Conservation (phyloP, 1,140 invertebrate genomes). For the Lasioglossum baleicum region DNA sequence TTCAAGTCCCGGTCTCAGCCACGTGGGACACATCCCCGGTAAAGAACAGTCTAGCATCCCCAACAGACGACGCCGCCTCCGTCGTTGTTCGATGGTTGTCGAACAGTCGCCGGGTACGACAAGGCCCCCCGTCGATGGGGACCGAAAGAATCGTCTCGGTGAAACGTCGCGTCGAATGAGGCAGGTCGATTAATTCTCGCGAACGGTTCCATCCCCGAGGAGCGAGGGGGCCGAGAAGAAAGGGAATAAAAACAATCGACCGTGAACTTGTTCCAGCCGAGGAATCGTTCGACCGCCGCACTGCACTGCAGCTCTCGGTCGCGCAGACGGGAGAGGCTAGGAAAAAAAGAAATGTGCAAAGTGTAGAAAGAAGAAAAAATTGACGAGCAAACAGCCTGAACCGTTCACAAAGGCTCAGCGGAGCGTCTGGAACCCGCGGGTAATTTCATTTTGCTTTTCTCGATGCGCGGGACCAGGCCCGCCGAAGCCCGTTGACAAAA, state of each 20-base stretch:
- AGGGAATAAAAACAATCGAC: slow-evolving; percentile 43
- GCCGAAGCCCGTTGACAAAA: slow-evolving; percentile 68
- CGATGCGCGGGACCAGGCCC: slow-evolving; percentile 47
- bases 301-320: too few species aligned
- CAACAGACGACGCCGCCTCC: neutral
- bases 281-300: slow-evolving; percentile 18
- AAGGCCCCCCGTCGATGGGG: slow-evolving; percentile 15
- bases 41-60: neutral
- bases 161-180: slow-evolving; percentile 30
- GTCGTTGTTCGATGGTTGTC: neutral
- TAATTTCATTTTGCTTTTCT: slow-evolving; percentile 59
- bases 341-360: too few species aligned
- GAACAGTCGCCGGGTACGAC: slow-evolving; percentile 6
- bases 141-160: slow-evolving; percentile 2
- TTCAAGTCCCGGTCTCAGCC: neutral
- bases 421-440: slow-evolving; percentile 41
- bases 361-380: slow-evolving; percentile 8
- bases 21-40: neutral
- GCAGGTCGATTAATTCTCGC: slow-evolving; percentile 44
- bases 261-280: slow-evolving; percentile 38
- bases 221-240: neutral
- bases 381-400: slow-evolving; percentile 22
- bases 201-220: slow-evolving; percentile 23
- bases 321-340: too few species aligned
- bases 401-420: slow-evolving; percentile 50